phyloP scores from a whole-genome alignment of 64 coral and sea anemone species.

The Actinia equina region DNA sequence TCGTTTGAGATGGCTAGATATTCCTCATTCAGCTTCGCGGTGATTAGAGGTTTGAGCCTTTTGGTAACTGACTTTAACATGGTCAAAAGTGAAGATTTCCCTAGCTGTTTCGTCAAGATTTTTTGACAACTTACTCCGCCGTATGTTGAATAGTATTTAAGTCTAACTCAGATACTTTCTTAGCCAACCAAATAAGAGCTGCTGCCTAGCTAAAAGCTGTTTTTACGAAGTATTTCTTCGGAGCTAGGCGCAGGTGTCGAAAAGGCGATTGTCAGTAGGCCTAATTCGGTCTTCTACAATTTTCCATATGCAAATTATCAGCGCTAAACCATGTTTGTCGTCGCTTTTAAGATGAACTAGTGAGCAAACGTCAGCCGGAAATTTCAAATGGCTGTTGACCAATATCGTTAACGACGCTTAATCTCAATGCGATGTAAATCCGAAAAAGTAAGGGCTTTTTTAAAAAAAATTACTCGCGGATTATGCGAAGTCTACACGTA shows the following conservation, averaged over 20 bases:
- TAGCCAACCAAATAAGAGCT: background rate
- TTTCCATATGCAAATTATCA: slow-evolving; percentile 10
- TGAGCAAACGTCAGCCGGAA: background rate
- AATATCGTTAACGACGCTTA: background rate
- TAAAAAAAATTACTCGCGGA: background rate
- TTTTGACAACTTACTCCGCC: background rate
- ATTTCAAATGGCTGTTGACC: background rate
- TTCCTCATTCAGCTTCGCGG: slow-evolving; percentile 81
- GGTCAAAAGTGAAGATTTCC: background rate
- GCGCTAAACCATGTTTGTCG: background rate
- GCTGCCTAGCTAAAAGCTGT: background rate
- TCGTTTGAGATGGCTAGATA: slow-evolving; percentile 81
- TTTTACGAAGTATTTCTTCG: background rate
- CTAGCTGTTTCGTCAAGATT: background rate
- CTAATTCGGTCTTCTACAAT: background rate
- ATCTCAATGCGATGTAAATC: background rate
- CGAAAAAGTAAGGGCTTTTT: background rate
- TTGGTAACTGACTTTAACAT: slow-evolving; percentile 92
- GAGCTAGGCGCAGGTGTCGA: background rate
- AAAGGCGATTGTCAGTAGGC: background rate
- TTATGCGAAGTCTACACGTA: background rate
- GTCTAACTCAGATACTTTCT: background rate
- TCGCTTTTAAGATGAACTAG: background rate
- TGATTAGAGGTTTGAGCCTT: slow-evolving; percentile 72
- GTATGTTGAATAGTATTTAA: background rate